Evolutionary conservation across 2,888 invertebrate species (phyloP).

Genomic region (Shargacucullia verbasci): DNA sequence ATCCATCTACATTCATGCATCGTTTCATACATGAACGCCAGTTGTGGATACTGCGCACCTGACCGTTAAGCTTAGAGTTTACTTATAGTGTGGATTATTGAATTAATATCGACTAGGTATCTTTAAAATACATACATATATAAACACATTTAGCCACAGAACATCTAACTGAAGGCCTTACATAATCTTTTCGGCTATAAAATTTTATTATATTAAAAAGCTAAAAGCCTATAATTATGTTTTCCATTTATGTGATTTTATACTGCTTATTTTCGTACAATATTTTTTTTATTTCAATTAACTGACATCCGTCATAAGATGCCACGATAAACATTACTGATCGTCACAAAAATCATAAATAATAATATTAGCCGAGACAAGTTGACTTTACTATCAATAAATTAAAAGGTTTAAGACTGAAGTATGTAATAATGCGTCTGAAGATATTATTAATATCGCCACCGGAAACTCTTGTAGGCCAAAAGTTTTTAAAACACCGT

Average conservation of each 20-base stretch:
- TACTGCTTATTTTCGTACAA: neutral
- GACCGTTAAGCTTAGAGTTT: too few relatives aligned
- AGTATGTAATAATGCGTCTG: conserved; percentile 27
- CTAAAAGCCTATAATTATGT: too few relatives aligned
- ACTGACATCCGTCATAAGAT: conserved; percentile 32
- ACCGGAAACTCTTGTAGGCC: conserved; percentile 51
- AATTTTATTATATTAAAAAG: too few relatives aligned
- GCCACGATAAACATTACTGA: conserved; percentile 9
- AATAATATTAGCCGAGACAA: conserved; percentile 19
- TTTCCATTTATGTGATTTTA: neutral
- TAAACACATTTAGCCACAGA: too few relatives aligned
- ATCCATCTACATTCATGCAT: too few relatives aligned
- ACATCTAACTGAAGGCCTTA: too few relatives aligned
- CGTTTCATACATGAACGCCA: too few relatives aligned
- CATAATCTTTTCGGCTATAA: too few relatives aligned
- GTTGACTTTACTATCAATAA: conserved; percentile 47
- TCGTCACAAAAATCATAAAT: conserved; percentile 23
- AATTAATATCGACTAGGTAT: too few relatives aligned
- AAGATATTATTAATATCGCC: conserved; percentile 50
- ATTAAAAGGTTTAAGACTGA: conserved; percentile 46
- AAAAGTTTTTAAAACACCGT: conserved; percentile 43
- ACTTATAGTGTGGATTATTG: too few relatives aligned
- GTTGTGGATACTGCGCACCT: too few relatives aligned
- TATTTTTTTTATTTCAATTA: conserved; percentile 5
- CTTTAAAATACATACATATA: too few relatives aligned